Base-by-base conservation (phyloP, 1,140 invertebrate genomes). In the Euura saliciscinereae region DNA sequence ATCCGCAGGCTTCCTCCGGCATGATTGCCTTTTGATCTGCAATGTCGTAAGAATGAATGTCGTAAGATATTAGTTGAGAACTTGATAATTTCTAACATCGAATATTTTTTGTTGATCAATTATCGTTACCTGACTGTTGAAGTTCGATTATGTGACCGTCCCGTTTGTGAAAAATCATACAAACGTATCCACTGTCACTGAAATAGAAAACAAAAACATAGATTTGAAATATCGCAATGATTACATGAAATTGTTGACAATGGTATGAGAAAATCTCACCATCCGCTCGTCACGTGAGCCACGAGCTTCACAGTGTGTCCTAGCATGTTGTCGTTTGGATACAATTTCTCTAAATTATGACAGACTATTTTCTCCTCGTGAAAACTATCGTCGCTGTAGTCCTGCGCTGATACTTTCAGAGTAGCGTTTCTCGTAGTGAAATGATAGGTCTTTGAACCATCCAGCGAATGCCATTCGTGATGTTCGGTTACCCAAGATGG, bases 111-210 rank as follows among this genome's bases (percentile, higher is more conserved):
- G 44, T 1, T 11, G 5, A 42, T 8, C 66, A 28, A 28, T 28
- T 77, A 46, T 70, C 82, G 83, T 84, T 77, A 89, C 88, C 82
- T 76, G 89, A 89, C 79, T 86, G 87, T 73, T 91, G 90, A 46
- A 91, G 79, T 79, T 91, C 90, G 69, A 91, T 90, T 3, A 91
- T 88, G 74, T 91, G 87, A 10, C 84, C 80, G 71, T 89, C 90
- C 71, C 90, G 85, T 71, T 84, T 86, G 78, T 91, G 88, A 68
- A 91, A 88, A 65, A 89, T 88, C 85, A 91, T 89, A 77, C 91
- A 91, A 46, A 90, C 87, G 75, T 90, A 91, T 43, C 90, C 91
- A 77, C 88, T 90, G 74, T 89, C 87, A 78, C 90, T 91, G 84
- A 42, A 88, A 89, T 70, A 78, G 76, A 74, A 80, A 73, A 77